Conservation (phyloP, 2,888 invertebrate genomes). For the Drosophila pegasa region DNA sequence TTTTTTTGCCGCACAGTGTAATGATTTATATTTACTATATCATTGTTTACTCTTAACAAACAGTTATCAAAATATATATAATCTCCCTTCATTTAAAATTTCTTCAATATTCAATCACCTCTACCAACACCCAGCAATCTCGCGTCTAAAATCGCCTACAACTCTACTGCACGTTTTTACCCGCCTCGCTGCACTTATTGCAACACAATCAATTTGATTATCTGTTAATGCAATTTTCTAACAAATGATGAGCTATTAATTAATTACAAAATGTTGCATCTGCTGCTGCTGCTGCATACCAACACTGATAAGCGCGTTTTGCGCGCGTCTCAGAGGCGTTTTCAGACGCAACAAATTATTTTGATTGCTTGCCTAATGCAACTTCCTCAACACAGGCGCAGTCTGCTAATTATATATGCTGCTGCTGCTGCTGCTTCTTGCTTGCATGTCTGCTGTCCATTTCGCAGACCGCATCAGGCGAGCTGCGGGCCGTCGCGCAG, state of each 20-base stretch:
- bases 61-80: neutral
- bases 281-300: neutral
- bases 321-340: slow-evolving; percentile 7
- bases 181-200: neutral
- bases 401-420: slow-evolving; percentile 62
- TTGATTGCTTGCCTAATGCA: slow-evolving; percentile 76
- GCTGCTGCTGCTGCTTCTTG: slow-evolving; percentile 11
- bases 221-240: slow-evolving; percentile 15
- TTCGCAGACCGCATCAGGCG: slow-evolving; percentile 34
- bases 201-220: slow-evolving; percentile 8
- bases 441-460: slow-evolving; percentile 69
- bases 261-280: neutral
- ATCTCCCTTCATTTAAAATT: too few relatives aligned
- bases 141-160: neutral
- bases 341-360: slow-evolving; percentile 55
- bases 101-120: neutral
- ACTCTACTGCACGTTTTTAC: neutral
- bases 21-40: neutral
- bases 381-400: slow-evolving; percentile 64
- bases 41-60: neutral
- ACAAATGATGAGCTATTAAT: slow-evolving; percentile 1
- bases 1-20: neutral
- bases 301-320: slow-evolving; percentile 1
- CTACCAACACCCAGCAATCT: neutral
- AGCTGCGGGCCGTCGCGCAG: slow-evolving; percentile 54